Evolutionary conservation across 2,888 invertebrate species (phyloP).

Genomic region (Cantharis lateralis): DNA sequence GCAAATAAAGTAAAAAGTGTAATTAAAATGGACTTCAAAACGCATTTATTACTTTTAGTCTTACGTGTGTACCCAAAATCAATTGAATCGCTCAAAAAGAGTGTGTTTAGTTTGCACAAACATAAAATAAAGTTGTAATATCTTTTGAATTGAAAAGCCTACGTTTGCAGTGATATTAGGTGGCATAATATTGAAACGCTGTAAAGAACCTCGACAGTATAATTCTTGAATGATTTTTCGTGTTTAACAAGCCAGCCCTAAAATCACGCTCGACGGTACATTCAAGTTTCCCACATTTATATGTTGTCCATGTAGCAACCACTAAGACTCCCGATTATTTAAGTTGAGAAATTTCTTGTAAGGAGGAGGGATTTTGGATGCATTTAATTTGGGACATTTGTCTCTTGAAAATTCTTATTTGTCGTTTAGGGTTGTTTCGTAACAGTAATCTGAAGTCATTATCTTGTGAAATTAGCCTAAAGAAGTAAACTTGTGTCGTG

Average conservation of each 20-base stretch:
- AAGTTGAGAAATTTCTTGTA: neutral
- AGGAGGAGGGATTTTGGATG: neutral
- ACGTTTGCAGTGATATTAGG: conserved; percentile 13
- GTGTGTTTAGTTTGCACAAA: neutral
- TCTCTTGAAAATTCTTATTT: conserved; percentile 7
- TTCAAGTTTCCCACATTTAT: conserved; percentile 14
- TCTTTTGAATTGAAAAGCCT: neutral
- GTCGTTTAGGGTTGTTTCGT: conserved; percentile 21
- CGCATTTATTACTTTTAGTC: neutral
- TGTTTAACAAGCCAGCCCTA: conserved; percentile 18
- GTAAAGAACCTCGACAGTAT: conserved; percentile 12
- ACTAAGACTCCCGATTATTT: neutral
- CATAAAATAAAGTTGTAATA: neutral
- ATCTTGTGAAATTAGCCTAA: conserved; percentile 28
- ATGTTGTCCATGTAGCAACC: neutral
- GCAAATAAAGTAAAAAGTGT: neutral
- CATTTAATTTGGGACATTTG: conserved; percentile 1
- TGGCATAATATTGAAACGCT: conserved; percentile 16
- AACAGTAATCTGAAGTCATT: conserved; percentile 23
- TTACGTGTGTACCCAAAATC: neutral
- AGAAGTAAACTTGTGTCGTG: conserved; percentile 20
- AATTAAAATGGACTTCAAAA: neutral
- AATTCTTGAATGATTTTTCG: conserved; percentile 27
- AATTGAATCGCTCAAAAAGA: neutral
- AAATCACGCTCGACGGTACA: conserved; percentile 24